Conservation (phyloP, 2,797 vertebrate species). For the Alosa sapidissima region DNA sequence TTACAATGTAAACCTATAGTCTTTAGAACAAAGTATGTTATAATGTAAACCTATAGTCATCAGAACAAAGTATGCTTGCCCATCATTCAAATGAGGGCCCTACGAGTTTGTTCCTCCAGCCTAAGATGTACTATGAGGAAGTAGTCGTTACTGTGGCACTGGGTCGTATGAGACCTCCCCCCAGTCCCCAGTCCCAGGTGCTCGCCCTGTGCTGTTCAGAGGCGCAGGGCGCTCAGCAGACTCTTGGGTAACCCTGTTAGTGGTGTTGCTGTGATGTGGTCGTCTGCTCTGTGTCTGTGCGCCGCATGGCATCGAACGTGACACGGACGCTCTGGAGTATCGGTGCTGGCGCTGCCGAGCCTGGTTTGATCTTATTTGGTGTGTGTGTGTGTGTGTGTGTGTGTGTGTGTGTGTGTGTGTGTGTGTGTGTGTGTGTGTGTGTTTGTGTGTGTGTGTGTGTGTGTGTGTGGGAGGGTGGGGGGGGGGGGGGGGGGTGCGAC, state of each 20-base stretch:
- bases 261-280: background rate
- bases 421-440: no score
- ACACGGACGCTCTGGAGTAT: background rate
- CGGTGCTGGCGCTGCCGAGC: no score
- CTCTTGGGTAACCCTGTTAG: background rate
- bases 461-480: no score
- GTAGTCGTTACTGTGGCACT: background rate
- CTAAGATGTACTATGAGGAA: background rate
- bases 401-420: no score
- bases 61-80: no score
- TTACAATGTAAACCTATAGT: no score
- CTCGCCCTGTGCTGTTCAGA: background rate
- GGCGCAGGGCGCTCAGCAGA: background rate
- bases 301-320: background rate
- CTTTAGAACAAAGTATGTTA: no score
- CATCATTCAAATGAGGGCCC: no score
- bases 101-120: background rate
- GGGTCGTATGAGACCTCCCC: background rate
- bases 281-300: background rate
- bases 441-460: no score
- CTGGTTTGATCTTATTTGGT: background rate
- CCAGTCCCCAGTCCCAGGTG: background rate
- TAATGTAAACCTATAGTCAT: no score
- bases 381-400: background rate
- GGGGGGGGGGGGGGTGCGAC: no score